Percentiles rank a stretch among this genome's conserved stretches.
Evolutionary conservation across 1,140 invertebrate species (phyloP).

Genomic region (Apocrypta bakeri): DNA sequence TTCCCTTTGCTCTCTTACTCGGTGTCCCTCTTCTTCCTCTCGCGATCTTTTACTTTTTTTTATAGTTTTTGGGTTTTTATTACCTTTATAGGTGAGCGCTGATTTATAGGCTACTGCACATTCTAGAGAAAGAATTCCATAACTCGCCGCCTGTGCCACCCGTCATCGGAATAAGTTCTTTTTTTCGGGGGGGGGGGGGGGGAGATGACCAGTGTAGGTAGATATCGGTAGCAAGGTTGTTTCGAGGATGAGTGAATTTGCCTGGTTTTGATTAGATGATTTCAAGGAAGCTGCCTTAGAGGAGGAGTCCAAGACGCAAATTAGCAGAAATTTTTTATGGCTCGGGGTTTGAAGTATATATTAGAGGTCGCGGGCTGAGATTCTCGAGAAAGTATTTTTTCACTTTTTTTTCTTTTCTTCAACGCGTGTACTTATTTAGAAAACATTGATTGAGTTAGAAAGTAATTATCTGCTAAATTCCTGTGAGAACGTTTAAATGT

Average conservation of each 20-base stretch:
- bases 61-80: constrained; percentile 33
- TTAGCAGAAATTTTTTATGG: neutral
- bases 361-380: neutral
- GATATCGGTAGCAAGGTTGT: constrained; percentile 3
- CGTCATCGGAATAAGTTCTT: constrained; percentile 22
- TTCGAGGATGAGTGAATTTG: constrained; percentile 10
- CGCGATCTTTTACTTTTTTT: neutral
- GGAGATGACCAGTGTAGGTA: neutral
- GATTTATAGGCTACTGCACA: constrained; percentile 48
- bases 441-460: neutral
- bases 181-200: too few relatives aligned
- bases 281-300: constrained; percentile 6
- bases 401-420: neutral
- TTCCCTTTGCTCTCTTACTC: constrained; percentile 15
- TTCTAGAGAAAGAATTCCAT: constrained; percentile 26
- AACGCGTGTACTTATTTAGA: neutral
- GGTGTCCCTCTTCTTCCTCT: constrained; percentile 41
- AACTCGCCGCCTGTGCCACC: constrained; percentile 45
- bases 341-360: too few relatives aligned
- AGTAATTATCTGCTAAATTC: neutral
- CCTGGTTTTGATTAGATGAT: constrained; percentile 26
- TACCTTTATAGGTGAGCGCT: constrained; percentile 26
- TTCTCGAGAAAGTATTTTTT: neutral
- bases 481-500: neutral
- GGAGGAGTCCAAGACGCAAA: neutral